Base-by-base conservation (phyloP, 2,888 invertebrate species). In the Trissoscelio sp. region DNA sequence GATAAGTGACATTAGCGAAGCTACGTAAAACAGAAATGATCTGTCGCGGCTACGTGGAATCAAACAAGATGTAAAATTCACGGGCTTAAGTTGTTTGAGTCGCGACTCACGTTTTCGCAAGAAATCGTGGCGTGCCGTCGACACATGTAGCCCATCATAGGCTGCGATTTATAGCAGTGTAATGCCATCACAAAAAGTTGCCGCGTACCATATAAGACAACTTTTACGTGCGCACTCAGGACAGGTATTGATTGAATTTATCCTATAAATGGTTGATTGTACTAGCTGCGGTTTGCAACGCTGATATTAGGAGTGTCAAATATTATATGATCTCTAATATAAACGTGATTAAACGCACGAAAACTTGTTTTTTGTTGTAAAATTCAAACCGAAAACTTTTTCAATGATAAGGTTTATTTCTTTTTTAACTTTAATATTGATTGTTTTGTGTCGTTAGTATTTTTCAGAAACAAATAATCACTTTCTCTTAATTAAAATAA, bases 81-180 rank as follows among this genome's bases (percentile, higher is more conserved):
- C 55, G 62, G 55, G n/a, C n/a, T n/a, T n/a, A 14, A 14, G 39
- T 2, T 3, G 6, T 86, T 89, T 89, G 86, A 86, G 83, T 89
- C 87, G 86, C 90, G 87, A 85, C 86, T 90, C 90, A 90, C 89
- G 89, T 91, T 89, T 89, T 89, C 87, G 89, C 88, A 89, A 90
- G 89, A 89, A 91, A 90, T 86, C 87, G 88, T 88, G 88, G 88
- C 89, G 89, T 89, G 89, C 88, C 88, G 88, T 88, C 89, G 88
- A 90, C 91, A 90, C 91, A 91, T 91, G 91, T 91, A 89, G 89
- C 88, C 89, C 90, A 90, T 91, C 90, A 91, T 90, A 90, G 90
- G 86, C 85, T 84, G 86, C 88, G 89, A 91, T 90, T 91, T 91
- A 91, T 89, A 87, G 88, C 89, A 86, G 85, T 86, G 88, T 88